These are phyloP conservation scores for Vesta saturnalis DNA, from an alignment of 2,888 invertebrate genomes.

Conservation along the genomic window DNA sequence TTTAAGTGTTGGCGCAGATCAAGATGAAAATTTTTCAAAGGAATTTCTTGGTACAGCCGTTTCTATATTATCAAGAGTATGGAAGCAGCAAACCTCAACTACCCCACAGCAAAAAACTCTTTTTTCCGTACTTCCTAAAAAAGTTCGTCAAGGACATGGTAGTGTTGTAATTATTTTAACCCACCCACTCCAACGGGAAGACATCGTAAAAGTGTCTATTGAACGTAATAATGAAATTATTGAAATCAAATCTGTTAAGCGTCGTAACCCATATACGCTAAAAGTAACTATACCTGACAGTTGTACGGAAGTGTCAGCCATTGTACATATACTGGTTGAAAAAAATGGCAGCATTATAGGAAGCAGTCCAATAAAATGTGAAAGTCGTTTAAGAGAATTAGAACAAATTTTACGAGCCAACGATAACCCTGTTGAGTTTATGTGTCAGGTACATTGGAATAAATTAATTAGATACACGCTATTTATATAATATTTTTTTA, in stretches of 20 bases:
- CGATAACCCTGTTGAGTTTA: slow-evolving; percentile 86
- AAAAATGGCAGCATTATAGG: slow-evolving; percentile 85
- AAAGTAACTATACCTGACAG: slow-evolving; percentile 86
- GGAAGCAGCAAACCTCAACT: slow-evolving; percentile 61
- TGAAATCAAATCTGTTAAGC: slow-evolving; percentile 78
- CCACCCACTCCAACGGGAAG: slow-evolving; percentile 80
- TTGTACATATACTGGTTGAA: slow-evolving; percentile 82
- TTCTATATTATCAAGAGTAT: slow-evolving; percentile 73
- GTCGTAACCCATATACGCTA: slow-evolving; percentile 84
- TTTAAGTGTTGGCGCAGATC: slow-evolving; percentile 79
- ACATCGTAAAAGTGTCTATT: slow-evolving; percentile 79
- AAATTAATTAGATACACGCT: neutral
- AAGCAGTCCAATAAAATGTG: slow-evolving; percentile 87
- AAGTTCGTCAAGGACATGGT: slow-evolving; percentile 84
- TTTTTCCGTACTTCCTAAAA: slow-evolving; percentile 79
- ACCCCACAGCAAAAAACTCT: slow-evolving; percentile 66
- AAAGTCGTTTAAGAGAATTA: slow-evolving; percentile 82
- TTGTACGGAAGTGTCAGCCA: slow-evolving; percentile 83
- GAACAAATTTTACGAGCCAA: slow-evolving; percentile 82
- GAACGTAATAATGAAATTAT: slow-evolving; percentile 81
- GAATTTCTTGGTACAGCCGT: slow-evolving; percentile 86
- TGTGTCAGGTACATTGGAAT: slow-evolving; percentile 92
- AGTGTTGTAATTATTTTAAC: slow-evolving; percentile 82
- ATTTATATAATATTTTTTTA: slow-evolving; percentile 58
- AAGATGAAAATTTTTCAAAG: slow-evolving; percentile 85